Evolutionary conservation across 2,888 invertebrate genomes (phyloP), one percentile per base, ranked within the genome.

Genomic region (Anorthoa munda): DNA sequence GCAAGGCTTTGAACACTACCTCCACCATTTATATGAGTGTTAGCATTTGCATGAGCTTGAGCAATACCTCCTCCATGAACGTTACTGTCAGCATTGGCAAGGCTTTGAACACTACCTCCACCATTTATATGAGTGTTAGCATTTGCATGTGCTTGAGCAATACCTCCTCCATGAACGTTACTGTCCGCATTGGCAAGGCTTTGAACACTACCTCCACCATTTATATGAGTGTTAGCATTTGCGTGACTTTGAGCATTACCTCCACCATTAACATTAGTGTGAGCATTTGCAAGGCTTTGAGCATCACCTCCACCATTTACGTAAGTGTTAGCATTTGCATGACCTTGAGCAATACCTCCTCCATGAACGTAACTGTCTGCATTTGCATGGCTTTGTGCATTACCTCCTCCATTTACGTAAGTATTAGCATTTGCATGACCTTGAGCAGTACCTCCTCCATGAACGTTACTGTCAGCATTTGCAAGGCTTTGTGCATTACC

Each of bases 11-110:
- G n/a, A 15, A 7, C 7, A 23, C 15, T 0, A 18, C 21, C 26
- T 0, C 48, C 21, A 0, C 31, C 31, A 1, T 11, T 9, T 0
- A 50, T 0, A 1, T 26, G 45, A 12, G 1, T 45, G 2, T 45
- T 4, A 1, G 26, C 45, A 63, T 63, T n/a, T 26, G 56, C 31
- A 5, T 17, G 15, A 13, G 48, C 11, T 12, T 55, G 46, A 31
- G 9, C 23, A 50, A 2, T 0, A 31, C 64, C n/a, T 0, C 53
- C 48, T 4, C 46, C 50, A 4, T 9, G n/a, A 0, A 26, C 18
- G 0, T 51, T 13, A 12, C 7, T 51, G 2, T 65, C 2, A 0
- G 56, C 50, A 46, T 56, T n/a, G 12, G 56, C 55, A 0, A 61
- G n/a, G 0, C 63, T 5, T 7, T n/a, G 46, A 5, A n/a, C 21